Conservation (phyloP, 35 echinoderm and acorn worm species). For the Eucidaris tribuloides region DNA sequence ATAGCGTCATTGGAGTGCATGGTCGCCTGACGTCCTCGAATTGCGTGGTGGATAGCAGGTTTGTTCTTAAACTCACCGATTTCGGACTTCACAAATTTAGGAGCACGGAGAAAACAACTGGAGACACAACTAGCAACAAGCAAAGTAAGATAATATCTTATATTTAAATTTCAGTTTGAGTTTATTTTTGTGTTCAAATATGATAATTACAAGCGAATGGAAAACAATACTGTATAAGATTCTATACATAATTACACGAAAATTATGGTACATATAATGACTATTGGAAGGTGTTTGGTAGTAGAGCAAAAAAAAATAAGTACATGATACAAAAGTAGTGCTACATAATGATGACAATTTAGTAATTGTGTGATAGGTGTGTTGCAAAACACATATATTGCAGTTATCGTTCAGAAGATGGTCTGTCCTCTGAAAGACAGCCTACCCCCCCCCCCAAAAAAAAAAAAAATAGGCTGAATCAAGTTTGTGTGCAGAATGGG, state of each 20-base stretch:
- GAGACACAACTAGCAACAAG: background rate
- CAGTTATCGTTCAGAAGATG: too few relatives aligned
- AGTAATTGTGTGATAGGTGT: too few relatives aligned
- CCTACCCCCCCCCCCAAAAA: too few relatives aligned
- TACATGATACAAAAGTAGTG: too few relatives aligned
- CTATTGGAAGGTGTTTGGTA: too few relatives aligned
- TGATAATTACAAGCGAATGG: background rate
- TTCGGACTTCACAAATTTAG: constrained; percentile 49
- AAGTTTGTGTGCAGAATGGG: too few relatives aligned
- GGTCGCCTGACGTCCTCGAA: constrained; percentile 67
- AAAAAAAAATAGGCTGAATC: too few relatives aligned
- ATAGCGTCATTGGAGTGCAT: constrained; percentile 34
- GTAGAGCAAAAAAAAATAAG: too few relatives aligned
- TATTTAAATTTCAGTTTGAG: background rate
- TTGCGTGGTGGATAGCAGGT: constrained; percentile 75
- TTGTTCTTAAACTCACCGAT: constrained; percentile 74
- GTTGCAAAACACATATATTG: too few relatives aligned
- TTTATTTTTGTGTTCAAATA: background rate
- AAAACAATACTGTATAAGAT: background rate
- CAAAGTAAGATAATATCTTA: background rate
- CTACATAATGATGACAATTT: too few relatives aligned
- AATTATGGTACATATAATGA: too few relatives aligned
- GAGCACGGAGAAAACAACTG: background rate
- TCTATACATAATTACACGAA: background rate
- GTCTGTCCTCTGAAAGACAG: too few relatives aligned